phyloP scores from a whole-genome alignment of 2,888 invertebrate genomes.

The Anarsia innoxiella region DNA sequence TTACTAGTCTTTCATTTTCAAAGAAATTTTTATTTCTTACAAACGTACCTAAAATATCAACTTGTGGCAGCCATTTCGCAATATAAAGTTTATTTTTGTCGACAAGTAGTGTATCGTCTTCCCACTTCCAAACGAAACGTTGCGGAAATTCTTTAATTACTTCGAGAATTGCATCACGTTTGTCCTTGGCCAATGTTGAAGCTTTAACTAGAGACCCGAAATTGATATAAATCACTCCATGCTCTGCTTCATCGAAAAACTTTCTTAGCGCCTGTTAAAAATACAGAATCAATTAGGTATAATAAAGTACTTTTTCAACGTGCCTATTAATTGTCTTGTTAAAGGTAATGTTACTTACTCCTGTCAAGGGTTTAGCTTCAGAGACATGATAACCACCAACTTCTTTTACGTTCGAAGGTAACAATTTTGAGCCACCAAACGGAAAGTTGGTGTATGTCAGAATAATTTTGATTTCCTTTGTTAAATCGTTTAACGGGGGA shows the following conservation, averaged over 20 bases:
- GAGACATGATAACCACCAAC: conserved; percentile 77
- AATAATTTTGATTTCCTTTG: conserved; percentile 68
- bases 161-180: conserved; percentile 73
- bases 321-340: background rate
- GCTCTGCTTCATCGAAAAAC: conserved; percentile 77
- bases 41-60: conserved; percentile 81
- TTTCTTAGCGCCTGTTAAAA: conserved; percentile 64
- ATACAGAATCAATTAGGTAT: background rate
- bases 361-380: conserved; percentile 54
- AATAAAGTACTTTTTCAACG: background rate
- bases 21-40: too few species aligned
- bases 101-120: conserved; percentile 51
- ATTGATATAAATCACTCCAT: conserved; percentile 84
- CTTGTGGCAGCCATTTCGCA: conserved; percentile 81
- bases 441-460: conserved; percentile 78
- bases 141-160: conserved; percentile 78
- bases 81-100: conserved; percentile 78
- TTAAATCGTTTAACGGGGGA: conserved; percentile 71
- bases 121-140: conserved; percentile 87
- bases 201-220: conserved; percentile 84
- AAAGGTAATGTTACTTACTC: conserved; percentile 47
- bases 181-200: conserved; percentile 76
- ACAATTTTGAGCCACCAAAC: conserved; percentile 75
- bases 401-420: conserved; percentile 76
- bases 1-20: too few species aligned